phyloP scores from a whole-genome alignment of 2,113 vertebrate species.

The Callipepla squamata region DNA sequence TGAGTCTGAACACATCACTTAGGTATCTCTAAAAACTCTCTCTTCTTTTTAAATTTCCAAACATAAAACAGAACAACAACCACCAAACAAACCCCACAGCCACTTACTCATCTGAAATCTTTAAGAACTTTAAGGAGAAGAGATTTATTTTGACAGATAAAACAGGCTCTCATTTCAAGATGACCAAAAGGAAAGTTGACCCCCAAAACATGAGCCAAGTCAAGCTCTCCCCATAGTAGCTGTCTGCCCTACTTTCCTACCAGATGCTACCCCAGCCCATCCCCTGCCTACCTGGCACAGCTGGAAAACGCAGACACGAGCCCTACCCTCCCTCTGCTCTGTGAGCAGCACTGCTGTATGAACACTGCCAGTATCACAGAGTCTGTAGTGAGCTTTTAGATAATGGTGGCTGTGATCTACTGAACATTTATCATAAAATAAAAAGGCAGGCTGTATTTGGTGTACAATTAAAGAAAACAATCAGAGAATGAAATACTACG shows the following conservation, averaged over 20 bases:
- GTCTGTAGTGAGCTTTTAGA: background rate
- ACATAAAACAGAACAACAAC: background rate
- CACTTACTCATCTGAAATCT: background rate
- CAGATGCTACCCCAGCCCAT: background rate
- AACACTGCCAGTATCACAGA: background rate
- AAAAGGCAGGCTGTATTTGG: background rate
- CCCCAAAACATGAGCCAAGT: fast-evolving
- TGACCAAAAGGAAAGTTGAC: background rate
- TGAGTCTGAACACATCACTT: background rate
- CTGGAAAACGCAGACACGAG: background rate
- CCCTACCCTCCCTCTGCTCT: background rate
- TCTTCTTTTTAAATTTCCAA: background rate
- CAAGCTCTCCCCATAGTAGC: background rate
- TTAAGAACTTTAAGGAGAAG: background rate
- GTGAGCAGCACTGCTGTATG: background rate
- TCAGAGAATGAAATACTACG: background rate
- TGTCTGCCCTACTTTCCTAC: background rate
- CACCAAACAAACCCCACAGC: background rate
- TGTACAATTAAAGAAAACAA: background rate
- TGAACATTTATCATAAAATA: background rate
- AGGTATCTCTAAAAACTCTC: background rate
- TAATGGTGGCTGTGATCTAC: background rate
- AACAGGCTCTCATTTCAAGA: background rate
- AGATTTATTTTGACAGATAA: background rate
- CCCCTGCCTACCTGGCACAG: background rate